These are phyloP conservation scores for Salpingus planirostris DNA, from an alignment of 2,888 invertebrate species.

Conservation along the genomic window DNA sequence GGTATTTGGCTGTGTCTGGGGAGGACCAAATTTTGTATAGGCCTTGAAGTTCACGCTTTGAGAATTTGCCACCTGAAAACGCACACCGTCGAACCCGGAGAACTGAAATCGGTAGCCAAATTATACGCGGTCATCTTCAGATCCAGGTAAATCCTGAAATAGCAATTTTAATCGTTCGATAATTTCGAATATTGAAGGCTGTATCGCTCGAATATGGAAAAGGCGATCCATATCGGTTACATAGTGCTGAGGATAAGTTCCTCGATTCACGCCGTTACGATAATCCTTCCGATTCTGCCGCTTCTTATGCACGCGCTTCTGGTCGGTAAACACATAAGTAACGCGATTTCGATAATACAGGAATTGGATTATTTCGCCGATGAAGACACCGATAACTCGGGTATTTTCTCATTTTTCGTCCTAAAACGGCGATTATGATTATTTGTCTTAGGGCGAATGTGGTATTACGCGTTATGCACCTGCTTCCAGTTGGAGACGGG, in stretches of 20 bases:
- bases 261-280: slow-evolving; percentile 29
- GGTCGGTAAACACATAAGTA: slow-evolving; percentile 34
- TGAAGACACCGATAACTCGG: slow-evolving; percentile 29
- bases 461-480: slow-evolving; percentile 52
- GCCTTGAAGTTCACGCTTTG: slow-evolving; percentile 40
- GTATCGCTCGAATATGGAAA: slow-evolving; percentile 33
- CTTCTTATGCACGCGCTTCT: slow-evolving; percentile 36
- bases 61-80: slow-evolving; percentile 37
- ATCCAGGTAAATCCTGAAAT: slow-evolving; percentile 5
- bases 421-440: slow-evolving; percentile 1
- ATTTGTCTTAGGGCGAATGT: slow-evolving; percentile 42
- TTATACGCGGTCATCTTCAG: slow-evolving; percentile 41
- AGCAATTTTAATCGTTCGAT: slow-evolving; percentile 4
- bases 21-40: slow-evolving; percentile 22
- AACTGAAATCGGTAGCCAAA: slow-evolving; percentile 40
- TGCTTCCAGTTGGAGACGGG: slow-evolving; percentile 53
- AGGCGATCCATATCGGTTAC: slow-evolving; percentile 39
- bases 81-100: slow-evolving; percentile 38
- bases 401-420: slow-evolving; percentile 13
- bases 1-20: slow-evolving; percentile 34
- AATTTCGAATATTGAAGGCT: slow-evolving; percentile 16
- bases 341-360: slow-evolving; percentile 39
- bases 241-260: slow-evolving; percentile 34
- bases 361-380: slow-evolving; percentile 34
- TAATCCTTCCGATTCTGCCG: slow-evolving; percentile 36